A percentile compares a stretch with the other conserved stretches of the same genome.
These are phyloP conservation scores for Oxytorus armatus DNA, from an alignment of 2,888 invertebrate genomes.

Conservation along the genomic window DNA sequence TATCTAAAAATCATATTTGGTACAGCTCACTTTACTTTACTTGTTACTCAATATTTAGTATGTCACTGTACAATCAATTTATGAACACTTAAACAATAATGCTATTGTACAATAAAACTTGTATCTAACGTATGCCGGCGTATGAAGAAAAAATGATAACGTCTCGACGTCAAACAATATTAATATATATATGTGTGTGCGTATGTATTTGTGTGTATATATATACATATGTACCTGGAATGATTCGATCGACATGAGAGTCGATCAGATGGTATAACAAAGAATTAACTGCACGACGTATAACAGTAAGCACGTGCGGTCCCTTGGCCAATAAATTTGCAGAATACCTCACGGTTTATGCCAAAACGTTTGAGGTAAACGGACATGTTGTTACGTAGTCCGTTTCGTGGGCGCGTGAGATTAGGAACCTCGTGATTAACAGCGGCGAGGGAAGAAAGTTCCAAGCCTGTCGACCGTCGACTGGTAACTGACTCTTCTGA, in stretches of 20 bases:
- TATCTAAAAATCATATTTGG: too few relatives aligned
- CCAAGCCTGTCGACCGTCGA: constrained; percentile 82
- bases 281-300: constrained; percentile 25
- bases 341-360: background rate
- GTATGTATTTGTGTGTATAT: background rate
- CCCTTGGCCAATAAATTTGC: background rate
- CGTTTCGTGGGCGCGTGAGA: constrained; percentile 35
- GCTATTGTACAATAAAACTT: too few relatives aligned
- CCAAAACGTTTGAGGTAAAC: constrained; percentile 42
- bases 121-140: too few relatives aligned
- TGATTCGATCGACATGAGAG: constrained; percentile 36
- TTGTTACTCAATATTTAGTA: too few relatives aligned
- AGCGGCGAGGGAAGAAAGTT: constrained; percentile 65
- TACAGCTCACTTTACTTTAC: too few relatives aligned
- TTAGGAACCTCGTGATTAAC: constrained; percentile 38
- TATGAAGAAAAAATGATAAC: too few relatives aligned
- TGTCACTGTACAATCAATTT: too few relatives aligned
- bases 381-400: constrained; percentile 42
- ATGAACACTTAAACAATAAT: too few relatives aligned
- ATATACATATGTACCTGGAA: constrained; percentile 51
- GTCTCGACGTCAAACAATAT: too few relatives aligned
- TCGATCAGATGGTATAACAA: constrained; percentile 24
- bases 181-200: too few relatives aligned
- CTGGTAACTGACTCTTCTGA: constrained; percentile 83
- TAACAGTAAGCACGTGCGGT: constrained; percentile 36